Percentiles rank a stretch among this genome's conserved stretches.
Conservation (phyloP, 2,888 invertebrate species). For the Thalpophila matura region DNA sequence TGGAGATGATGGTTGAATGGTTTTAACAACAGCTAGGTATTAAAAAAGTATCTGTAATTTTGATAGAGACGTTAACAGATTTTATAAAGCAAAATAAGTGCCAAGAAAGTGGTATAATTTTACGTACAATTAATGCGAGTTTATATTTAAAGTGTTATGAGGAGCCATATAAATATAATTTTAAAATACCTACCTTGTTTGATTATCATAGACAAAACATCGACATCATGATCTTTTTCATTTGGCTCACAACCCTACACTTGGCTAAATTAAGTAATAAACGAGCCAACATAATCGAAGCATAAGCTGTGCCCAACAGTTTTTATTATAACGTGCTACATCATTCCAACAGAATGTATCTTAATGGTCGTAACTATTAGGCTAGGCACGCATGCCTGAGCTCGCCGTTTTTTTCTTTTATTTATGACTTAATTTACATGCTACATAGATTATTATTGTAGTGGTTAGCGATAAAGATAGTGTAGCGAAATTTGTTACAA, state of each 20-base stretch:
- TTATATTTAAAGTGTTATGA: not conserved
- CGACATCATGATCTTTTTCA: constrained; percentile 35
- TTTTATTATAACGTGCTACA: constrained; percentile 74
- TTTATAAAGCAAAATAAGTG: no score
- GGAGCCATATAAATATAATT: not conserved
- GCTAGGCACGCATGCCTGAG: constrained; percentile 59
- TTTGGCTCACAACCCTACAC: constrained; percentile 54
- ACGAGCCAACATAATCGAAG: constrained; percentile 81
- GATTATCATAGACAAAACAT: constrained; percentile 9
- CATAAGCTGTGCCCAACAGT: constrained; percentile 72
- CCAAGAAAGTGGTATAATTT: not conserved
- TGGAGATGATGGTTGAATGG: not conserved
- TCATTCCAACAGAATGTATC: constrained; percentile 70
- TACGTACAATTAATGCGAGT: no score
- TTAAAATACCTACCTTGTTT: no score
- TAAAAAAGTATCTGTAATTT: no score
- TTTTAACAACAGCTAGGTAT: no score
- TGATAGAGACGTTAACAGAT: no score
- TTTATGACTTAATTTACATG: constrained; percentile 65
- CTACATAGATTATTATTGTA: constrained; percentile 55
- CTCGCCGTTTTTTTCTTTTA: constrained; percentile 57
- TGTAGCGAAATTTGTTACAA: constrained; percentile 50
- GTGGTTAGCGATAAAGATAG: constrained; percentile 46
- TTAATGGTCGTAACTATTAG: constrained; percentile 66
- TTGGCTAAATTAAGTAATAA: constrained; percentile 88